Percentiles rank a stretch among this genome's conserved stretches.
Conservation (phyloP, 2,113 vertebrate species). For the Scortum barcoo region DNA sequence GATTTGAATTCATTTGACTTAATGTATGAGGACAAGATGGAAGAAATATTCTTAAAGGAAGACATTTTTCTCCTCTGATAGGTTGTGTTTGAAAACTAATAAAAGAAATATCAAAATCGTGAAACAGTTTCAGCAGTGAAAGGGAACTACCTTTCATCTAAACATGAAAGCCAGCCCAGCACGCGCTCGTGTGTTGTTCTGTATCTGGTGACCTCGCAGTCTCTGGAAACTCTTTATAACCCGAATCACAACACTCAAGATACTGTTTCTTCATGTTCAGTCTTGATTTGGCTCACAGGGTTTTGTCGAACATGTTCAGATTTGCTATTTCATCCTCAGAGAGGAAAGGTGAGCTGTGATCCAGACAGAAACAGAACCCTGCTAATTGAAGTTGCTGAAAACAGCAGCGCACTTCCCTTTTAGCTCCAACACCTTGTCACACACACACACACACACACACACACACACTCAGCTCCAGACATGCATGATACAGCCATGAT, state of each 20-base stretch:
- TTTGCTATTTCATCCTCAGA: slow-evolving; percentile 26
- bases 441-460: slow-evolving; percentile 18
- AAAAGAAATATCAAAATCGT: slow-evolving; percentile 15
- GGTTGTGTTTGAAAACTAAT: slow-evolving; percentile 13
- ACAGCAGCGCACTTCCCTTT: slow-evolving; percentile 33
- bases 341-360: slow-evolving; percentile 31
- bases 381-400: slow-evolving; percentile 55
- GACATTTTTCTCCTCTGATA: slow-evolving; percentile 20
- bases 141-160: slow-evolving; percentile 38
- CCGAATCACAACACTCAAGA: slow-evolving; percentile 1
- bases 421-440: slow-evolving; percentile 27
- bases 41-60: background rate
- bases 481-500: slow-evolving; percentile 38
- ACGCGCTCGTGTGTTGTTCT: slow-evolving; percentile 18
- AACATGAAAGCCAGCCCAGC: slow-evolving; percentile 41
- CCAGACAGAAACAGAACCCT: slow-evolving; percentile 35
- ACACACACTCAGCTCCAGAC: slow-evolving; percentile 30
- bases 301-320: slow-evolving; percentile 11
- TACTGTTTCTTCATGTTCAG: background rate
- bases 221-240: slow-evolving; percentile 21
- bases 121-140: slow-evolving; percentile 1
- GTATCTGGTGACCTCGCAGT: slow-evolving; percentile 8
- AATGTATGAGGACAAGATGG: background rate
- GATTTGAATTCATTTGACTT: slow-evolving; percentile 20
- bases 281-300: background rate